These are phyloP conservation scores for Himalopsyche kuldschensis DNA, from an alignment of 2,888 invertebrate species.

Conservation along the genomic window DNA sequence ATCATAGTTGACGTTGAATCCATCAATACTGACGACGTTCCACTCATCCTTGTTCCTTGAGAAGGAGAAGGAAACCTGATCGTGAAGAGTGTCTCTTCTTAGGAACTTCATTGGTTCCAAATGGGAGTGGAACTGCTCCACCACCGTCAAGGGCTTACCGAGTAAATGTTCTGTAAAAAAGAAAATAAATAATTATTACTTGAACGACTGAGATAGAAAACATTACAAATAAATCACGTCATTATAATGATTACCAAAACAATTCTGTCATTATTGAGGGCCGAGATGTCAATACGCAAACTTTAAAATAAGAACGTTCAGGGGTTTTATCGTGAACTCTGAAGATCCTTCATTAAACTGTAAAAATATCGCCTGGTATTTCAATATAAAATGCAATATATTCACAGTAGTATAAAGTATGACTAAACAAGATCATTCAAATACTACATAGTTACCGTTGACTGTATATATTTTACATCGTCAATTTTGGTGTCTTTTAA, in stretches of 20 bases:
- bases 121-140: conserved; percentile 93
- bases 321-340: too few relatives aligned
- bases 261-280: not conserved
- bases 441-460: too few relatives aligned
- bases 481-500: too few relatives aligned
- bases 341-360: too few relatives aligned
- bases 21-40: conserved; percentile 85
- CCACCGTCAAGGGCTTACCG: conserved; percentile 81
- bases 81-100: conserved; percentile 73
- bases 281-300: too few relatives aligned
- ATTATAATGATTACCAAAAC: not conserved
- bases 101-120: conserved; percentile 90
- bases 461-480: too few relatives aligned
- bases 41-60: conserved; percentile 77
- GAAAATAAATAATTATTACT: not conserved
- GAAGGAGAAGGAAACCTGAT: conserved; percentile 89
- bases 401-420: too few relatives aligned
- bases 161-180: conserved; percentile 73
- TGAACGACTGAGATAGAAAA: not conserved
- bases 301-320: too few relatives aligned
- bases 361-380: too few relatives aligned
- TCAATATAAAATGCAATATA: too few relatives aligned
- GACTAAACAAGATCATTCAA: too few relatives aligned
- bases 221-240: too few relatives aligned
- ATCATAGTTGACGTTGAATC: conserved; percentile 77